A percentile compares a stretch with the other conserved stretches of the same genome.
Conservation (phyloP, 1,140 invertebrate species). For the Anthonomus grandis region DNA sequence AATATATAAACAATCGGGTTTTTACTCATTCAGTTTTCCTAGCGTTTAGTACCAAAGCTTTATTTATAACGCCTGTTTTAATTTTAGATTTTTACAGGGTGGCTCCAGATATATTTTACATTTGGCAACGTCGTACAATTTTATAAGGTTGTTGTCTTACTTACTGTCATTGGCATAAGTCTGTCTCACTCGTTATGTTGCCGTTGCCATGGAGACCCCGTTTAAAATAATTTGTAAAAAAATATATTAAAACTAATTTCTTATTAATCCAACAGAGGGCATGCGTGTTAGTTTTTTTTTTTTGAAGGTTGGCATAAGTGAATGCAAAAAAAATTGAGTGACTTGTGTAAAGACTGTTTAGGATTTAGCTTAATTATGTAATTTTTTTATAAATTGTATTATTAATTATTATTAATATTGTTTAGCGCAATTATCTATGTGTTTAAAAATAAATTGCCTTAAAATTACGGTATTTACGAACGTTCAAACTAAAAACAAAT, state of each 20-base stretch:
- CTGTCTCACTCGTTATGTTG: not conserved
- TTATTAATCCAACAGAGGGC: no score
- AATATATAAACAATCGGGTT: not conserved
- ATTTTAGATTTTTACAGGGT: not conserved
- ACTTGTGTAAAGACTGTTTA: no score
- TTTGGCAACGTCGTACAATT: not conserved
- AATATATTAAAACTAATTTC: constrained; percentile 27
- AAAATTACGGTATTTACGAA: not conserved
- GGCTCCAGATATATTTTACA: not conserved
- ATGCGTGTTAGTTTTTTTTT: no score
- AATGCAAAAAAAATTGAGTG: no score
- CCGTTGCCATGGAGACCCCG: not conserved
- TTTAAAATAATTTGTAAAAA: not conserved
- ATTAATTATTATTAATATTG: not conserved
- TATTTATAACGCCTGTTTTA: constrained; percentile 36
- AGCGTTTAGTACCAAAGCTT: constrained; percentile 39
- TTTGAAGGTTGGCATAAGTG: no score
- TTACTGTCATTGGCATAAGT: not conserved
- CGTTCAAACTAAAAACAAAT: not conserved
- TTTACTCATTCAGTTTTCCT: not conserved
- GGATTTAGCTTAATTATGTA: no score
- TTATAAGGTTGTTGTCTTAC: not conserved
- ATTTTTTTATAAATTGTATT: no score
- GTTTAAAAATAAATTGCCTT: not conserved
- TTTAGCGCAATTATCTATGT: not conserved